A percentile compares a stretch with the other conserved stretches of the same genome.
Evolutionary conservation across 1,140 invertebrate species (phyloP).

Genomic region (Panagrolaimus sp.): DNA sequence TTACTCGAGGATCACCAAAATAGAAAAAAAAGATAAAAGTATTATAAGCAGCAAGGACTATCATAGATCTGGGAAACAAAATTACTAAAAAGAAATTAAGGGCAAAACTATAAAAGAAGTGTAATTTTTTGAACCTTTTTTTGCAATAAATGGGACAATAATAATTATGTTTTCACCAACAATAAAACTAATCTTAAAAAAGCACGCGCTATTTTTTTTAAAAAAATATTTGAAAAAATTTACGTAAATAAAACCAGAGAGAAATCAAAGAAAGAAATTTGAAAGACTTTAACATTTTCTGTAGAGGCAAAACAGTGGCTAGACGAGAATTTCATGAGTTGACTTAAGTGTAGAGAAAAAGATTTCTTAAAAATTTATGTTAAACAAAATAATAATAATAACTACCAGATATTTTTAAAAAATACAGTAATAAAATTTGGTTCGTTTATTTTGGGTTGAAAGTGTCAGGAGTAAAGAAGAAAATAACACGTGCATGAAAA

Average conservation of each 20-base stretch:
- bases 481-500: too few relatives aligned
- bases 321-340: constrained; percentile 1
- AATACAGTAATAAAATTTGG: too few relatives aligned
- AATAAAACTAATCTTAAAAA: constrained; percentile 1
- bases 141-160: constrained; percentile 7
- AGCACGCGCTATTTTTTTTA: neutral
- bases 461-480: too few relatives aligned
- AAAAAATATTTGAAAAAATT: neutral
- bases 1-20: too few relatives aligned
- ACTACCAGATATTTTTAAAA: too few relatives aligned
- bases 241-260: neutral
- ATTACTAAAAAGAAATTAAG: constrained; percentile 1
- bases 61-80: constrained; percentile 13
- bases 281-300: constrained; percentile 9
- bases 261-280: constrained; percentile 7
- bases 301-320: constrained; percentile 11
- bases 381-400: too few relatives aligned
- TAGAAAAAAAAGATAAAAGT: constrained; percentile 7
- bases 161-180: constrained; percentile 12
- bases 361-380: too few relatives aligned
- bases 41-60: too few relatives aligned
- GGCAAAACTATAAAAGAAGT: neutral
- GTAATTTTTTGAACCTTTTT: constrained; percentile 5
- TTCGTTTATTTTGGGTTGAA: too few relatives aligned
- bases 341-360: constrained; percentile 6